phyloP scores from a whole-genome alignment of 2,888 invertebrate species.

The Cephonodes hylas region DNA sequence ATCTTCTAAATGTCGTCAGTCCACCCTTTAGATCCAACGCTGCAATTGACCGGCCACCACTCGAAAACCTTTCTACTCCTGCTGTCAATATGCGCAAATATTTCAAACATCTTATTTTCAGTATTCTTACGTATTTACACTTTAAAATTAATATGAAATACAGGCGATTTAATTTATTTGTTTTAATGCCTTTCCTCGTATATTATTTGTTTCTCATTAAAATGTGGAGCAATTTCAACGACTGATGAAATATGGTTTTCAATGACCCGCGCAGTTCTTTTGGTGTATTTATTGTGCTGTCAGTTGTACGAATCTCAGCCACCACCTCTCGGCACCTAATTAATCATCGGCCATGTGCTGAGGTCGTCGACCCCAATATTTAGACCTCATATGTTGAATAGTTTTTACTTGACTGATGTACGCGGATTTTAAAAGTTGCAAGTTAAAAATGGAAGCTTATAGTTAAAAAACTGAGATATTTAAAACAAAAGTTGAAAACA shows the following conservation, averaged over 20 bases:
- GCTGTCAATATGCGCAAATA: too few relatives aligned
- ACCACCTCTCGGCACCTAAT: conserved; percentile 14
- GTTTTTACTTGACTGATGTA: neutral
- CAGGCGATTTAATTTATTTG: neutral
- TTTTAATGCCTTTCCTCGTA: too few relatives aligned
- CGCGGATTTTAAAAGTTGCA: too few relatives aligned
- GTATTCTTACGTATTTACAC: neutral
- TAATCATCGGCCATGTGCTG: conserved; percentile 15
- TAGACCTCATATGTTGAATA: conserved; percentile 2
- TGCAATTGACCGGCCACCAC: too few relatives aligned
- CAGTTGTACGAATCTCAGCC: conserved; percentile 4
- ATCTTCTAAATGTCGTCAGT: too few relatives aligned
- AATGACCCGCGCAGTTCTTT: neutral
- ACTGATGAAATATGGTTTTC: neutral
- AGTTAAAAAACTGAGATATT: too few relatives aligned
- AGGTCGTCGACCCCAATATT: conserved; percentile 14
- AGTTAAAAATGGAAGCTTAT: too few relatives aligned
- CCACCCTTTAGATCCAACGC: too few relatives aligned
- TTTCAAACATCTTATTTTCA: too few relatives aligned
- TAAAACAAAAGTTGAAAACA: too few relatives aligned
- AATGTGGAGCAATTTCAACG: neutral
- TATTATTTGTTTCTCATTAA: too few relatives aligned
- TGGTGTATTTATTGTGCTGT: neutral
- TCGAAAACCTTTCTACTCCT: too few relatives aligned
- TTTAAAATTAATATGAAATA: neutral